Evolutionary conservation across 2,888 invertebrate genomes (phyloP), one percentile per base, ranked within the genome.

Genomic region (Torymus tubicola): DNA sequence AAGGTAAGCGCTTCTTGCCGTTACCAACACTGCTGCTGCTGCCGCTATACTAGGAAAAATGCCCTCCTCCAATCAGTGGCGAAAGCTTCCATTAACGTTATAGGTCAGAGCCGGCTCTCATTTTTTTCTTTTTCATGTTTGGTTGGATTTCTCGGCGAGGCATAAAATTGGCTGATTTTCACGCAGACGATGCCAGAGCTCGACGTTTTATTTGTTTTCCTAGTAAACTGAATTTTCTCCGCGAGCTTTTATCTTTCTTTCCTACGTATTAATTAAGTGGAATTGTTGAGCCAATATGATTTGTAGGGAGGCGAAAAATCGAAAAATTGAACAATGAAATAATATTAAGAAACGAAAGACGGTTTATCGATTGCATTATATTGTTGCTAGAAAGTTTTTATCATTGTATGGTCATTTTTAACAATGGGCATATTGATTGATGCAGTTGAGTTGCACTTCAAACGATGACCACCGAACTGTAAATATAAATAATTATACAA

Each of bases 1-100:
- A 55, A 72, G 67, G 72, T 67, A 78, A 67, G 65, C 21, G 24
- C 65, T 70, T 76, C 55, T 52, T 68, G 58, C 55, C n/a, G 50
- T 42, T 42, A 42, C 42, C 42, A 8, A 42, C 42, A 18, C 53
- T 67, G 0, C 21, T 21, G 21, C 21, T 21, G 21, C 21, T 2
- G 21, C 21, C 2, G 21, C 21, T 21, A 21, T 21, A 21, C 21
- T 21, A 21, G 42, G 42, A 42, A 42, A 68, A 76, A 68, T 31
- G 61, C 52, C 52, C 42, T 24, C 21, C 61, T 67, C 14, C 60
- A 60, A 60, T 72, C 16, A 53, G n/a, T 12, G 52, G 18, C 2
- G 31, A 13, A 24, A 78, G 21, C 60, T 10, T 53, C 18, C 50
- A 63, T 78, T 72, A 53, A 42, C 42, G 42, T 67, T 73, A 63